Evolutionary conservation across 1,140 invertebrate genomes (phyloP), one percentile per base, ranked within the genome.

Genomic region (Copidosoma floridanum): DNA sequence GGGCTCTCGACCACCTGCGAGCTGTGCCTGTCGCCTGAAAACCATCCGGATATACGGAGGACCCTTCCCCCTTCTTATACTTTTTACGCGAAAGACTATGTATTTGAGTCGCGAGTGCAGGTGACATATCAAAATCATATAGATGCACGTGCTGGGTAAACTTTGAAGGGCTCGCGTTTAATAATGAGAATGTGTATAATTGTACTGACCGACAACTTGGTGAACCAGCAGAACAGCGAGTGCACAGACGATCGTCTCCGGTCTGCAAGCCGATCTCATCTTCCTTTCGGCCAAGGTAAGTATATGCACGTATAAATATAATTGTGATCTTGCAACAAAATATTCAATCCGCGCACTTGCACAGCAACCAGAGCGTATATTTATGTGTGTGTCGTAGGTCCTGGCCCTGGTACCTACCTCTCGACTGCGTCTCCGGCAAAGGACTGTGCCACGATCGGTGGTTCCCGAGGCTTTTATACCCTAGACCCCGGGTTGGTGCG

Each of bases 1-100:
- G 54, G 47, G 1, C 52, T 21, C 23, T 57, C 61, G 0, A 63
- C 11, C 14, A 41, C 20, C 3, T 55, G 35, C 29, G 50, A 32
- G 7, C 23, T 12, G 11, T 24, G 40, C 7, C 40, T 29, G 0
- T 51, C 56, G n/a, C n/a, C n/a, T n/a, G n/a, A n/a, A n/a, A n/a
- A n/a, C n/a, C n/a, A n/a, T n/a, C n/a, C n/a, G n/a, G n/a, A n/a
- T n/a, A n/a, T n/a, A n/a, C n/a, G n/a, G n/a, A n/a, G n/a, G n/a
- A n/a, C n/a, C n/a, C n/a, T n/a, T n/a, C n/a, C n/a, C n/a, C n/a
- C n/a, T n/a, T n/a, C n/a, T n/a, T n/a, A n/a, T n/a, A n/a, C n/a
- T n/a, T n/a, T n/a, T n/a, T n/a, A n/a, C n/a, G n/a, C n/a, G n/a
- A n/a, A n/a, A n/a, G n/a, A n/a, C n/a, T n/a, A n/a, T n/a, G n/a